These are phyloP conservation scores for Periophthalmus modestus DNA, from an alignment of 2,113 vertebrate genomes.

Conservation along the genomic window DNA sequence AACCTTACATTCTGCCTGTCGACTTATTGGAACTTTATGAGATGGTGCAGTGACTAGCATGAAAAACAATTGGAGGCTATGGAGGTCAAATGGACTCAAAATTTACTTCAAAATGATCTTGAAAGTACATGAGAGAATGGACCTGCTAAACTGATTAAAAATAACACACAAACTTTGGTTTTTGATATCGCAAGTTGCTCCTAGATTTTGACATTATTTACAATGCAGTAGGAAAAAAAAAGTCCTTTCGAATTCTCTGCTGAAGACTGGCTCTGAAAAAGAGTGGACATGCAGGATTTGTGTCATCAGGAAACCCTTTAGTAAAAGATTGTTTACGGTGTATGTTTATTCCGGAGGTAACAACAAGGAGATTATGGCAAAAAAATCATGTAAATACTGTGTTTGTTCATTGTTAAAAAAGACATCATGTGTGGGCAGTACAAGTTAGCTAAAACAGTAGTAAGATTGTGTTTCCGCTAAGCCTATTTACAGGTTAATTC, in stretches of 20 bases:
- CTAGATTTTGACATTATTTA: slow-evolving; percentile 7
- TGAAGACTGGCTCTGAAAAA: slow-evolving; percentile 3
- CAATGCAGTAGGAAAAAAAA: not conserved
- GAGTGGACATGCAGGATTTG: slow-evolving; percentile 9
- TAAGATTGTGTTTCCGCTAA: too few species aligned
- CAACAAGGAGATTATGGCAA: not conserved
- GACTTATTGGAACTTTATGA: not conserved
- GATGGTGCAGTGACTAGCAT: not conserved
- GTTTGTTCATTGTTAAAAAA: not conserved
- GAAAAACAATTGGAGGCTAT: not conserved
- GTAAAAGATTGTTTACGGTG: not conserved
- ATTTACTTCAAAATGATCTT: not conserved
- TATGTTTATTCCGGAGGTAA: slow-evolving; percentile 12
- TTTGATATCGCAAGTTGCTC: slow-evolving; percentile 13
- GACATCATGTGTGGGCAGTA: not conserved
- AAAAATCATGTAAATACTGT: not conserved
- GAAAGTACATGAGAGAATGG: slow-evolving; percentile 5
- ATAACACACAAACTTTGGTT: slow-evolving; percentile 16
- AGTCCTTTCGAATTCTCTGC: slow-evolving; percentile 2
- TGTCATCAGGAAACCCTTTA: slow-evolving; percentile 8
- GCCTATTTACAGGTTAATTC: not conserved
- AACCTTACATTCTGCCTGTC: slow-evolving; percentile 36
- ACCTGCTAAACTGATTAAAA: slow-evolving; percentile 4
- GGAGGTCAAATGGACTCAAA: not conserved
- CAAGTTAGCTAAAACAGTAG: not conserved